These are phyloP conservation scores for Leptonema lineaticorne DNA, from an alignment of 1,140 invertebrate species.

Conservation along the genomic window DNA sequence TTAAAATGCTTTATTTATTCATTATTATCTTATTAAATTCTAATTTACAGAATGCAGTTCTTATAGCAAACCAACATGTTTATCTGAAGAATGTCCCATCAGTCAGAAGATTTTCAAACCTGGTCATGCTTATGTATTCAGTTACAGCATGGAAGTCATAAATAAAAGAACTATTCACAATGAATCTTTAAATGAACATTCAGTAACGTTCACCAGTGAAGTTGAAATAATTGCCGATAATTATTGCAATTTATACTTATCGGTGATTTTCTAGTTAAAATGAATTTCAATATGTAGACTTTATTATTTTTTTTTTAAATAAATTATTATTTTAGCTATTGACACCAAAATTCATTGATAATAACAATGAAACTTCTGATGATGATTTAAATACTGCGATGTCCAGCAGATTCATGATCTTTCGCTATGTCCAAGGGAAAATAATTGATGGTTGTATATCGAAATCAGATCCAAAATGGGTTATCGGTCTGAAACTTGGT, in stretches of 20 bases:
- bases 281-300: background rate
- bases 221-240: slow-evolving; percentile 30
- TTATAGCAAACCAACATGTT: background rate
- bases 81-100: background rate
- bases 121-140: slow-evolving; percentile 35
- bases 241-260: slow-evolving; percentile 29
- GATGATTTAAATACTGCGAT: background rate
- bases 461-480: slow-evolving; percentile 25
- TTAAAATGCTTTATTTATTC: background rate
- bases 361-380: background rate
- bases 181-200: background rate
- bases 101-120: slow-evolving; percentile 21
- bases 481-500: slow-evolving; percentile 32
- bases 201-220: slow-evolving; percentile 3
- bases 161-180: background rate
- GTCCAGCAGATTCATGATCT: slow-evolving; percentile 13
- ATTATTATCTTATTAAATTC: background rate
- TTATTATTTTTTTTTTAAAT: too few relatives aligned
- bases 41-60: background rate
- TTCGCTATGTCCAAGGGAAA: slow-evolving; percentile 20
- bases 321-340: slow-evolving; percentile 19
- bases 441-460: slow-evolving; percentile 25
- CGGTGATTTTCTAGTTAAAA: too few relatives aligned
- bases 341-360: background rate
- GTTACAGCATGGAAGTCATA: slow-evolving; percentile 13